Percentiles rank a stretch among this genome's conserved stretches.
phyloP scores from a whole-genome alignment of 1,140 invertebrate genomes.

The Telenomus remus region DNA sequence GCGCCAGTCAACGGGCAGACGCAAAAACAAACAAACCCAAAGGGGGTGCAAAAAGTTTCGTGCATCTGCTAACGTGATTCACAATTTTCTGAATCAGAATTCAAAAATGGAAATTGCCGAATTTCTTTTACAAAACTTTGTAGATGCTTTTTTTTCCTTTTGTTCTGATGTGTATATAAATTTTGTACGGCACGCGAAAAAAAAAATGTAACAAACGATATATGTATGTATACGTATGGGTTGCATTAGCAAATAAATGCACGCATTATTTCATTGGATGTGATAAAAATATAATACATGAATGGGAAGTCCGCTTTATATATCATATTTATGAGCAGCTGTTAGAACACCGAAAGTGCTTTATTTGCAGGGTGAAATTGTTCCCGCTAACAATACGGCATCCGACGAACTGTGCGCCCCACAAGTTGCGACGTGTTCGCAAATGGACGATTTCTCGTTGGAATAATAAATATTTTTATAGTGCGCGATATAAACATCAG shows the following conservation, averaged over 20 bases:
- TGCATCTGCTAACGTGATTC: too few species aligned
- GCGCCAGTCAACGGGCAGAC: conserved; percentile 29
- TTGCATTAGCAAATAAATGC: conserved; percentile 35
- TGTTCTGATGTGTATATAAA: too few species aligned
- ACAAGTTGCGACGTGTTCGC: conserved; percentile 27
- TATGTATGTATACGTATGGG: neutral
- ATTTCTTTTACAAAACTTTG: too few species aligned
- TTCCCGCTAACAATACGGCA: conserved; percentile 40
- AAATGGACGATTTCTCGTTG: conserved; percentile 36
- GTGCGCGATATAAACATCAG: conserved; percentile 38
- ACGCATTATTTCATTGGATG: conserved; percentile 30
- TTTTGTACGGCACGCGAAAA: too few species aligned
- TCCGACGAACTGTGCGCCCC: conserved; percentile 40
- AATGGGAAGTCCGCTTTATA: conserved; percentile 39
- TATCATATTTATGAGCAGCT: conserved; percentile 59
- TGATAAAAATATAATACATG: conserved; percentile 47
- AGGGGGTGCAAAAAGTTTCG: conserved; percentile 12
- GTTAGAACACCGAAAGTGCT: conserved; percentile 52
- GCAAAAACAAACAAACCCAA: conserved; percentile 59
- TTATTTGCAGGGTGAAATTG: conserved; percentile 49
- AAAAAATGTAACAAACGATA: too few species aligned
- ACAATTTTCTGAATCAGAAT: too few species aligned
- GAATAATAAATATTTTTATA: conserved; percentile 52
- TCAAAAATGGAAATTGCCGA: too few species aligned
- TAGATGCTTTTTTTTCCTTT: too few species aligned